phyloP scores from a whole-genome alignment of 2,888 invertebrate species.

The Drosophila paramelanica region DNA sequence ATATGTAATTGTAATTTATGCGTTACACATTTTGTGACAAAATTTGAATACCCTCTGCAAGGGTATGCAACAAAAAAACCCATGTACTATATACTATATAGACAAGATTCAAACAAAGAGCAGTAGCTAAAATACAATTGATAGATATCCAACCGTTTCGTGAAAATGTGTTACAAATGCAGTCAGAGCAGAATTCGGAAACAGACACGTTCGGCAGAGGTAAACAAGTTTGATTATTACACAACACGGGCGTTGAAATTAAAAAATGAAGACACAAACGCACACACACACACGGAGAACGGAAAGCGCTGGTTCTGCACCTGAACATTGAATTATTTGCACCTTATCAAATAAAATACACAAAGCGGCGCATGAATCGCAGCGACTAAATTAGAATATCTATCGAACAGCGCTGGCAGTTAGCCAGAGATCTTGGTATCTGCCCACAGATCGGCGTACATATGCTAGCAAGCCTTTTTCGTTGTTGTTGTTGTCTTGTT shows the following conservation, averaged over 20 bases:
- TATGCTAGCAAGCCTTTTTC: slow-evolving; percentile 19
- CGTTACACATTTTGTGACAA: neutral
- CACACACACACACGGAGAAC: neutral
- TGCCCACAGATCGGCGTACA: slow-evolving; percentile 14
- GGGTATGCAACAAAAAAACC: neutral
- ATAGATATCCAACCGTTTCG: slow-evolving; percentile 48
- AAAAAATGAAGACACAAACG: slow-evolving; percentile 65
- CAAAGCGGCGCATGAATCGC: slow-evolving; percentile 45
- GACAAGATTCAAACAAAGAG: slow-evolving; percentile 32
- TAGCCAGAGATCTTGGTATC: slow-evolving; percentile 1
- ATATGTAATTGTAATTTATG: too few species aligned
- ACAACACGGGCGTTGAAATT: slow-evolving; percentile 78
- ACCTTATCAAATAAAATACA: slow-evolving; percentile 78
- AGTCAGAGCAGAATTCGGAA: slow-evolving; percentile 75
- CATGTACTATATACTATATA: neutral
- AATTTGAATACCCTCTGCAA: neutral
- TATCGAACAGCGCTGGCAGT: slow-evolving; percentile 19
- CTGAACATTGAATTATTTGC: slow-evolving; percentile 66
- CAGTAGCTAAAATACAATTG: slow-evolving; percentile 37
- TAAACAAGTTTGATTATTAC: slow-evolving; percentile 80
- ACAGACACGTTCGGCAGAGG: slow-evolving; percentile 72
- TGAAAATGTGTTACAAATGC: slow-evolving; percentile 68
- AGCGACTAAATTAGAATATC: slow-evolving; percentile 75
- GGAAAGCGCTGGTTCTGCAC: slow-evolving; percentile 26
- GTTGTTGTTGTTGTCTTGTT: too few species aligned